Percentiles rank a stretch among this genome's conserved stretches.
These are phyloP conservation scores for Octopus bimaculoides DNA, from an alignment of 1,140 invertebrate genomes.

Conservation along the genomic window DNA sequence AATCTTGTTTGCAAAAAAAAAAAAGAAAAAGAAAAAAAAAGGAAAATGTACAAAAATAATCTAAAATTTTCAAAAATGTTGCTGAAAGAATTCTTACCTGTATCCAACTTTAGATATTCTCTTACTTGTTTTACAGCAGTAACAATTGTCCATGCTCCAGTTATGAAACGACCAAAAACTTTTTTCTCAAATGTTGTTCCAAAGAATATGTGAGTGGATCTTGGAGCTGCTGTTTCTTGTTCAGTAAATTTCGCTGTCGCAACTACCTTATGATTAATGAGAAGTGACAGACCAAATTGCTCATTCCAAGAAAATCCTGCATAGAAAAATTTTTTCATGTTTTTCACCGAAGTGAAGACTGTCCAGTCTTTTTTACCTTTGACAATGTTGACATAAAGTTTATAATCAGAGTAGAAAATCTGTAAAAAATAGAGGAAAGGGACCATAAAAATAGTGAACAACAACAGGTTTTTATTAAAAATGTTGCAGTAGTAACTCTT, in stretches of 20 bases:
- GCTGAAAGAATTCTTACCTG: not conserved
- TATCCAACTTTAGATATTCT: not conserved
- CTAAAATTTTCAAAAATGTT: too few relatives aligned
- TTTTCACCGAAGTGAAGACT: conserved; percentile 21
- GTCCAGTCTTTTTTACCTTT: conserved; percentile 38
- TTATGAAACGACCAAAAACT: not conserved
- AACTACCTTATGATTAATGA: conserved; percentile 4
- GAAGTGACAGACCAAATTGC: conserved; percentile 29
- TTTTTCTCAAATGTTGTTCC: conserved; percentile 9
- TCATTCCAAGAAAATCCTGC: conserved; percentile 38
- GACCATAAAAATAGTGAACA: too few relatives aligned
- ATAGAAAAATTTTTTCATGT: conserved; percentile 23
- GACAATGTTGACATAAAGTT: conserved; percentile 33
- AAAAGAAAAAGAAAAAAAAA: too few relatives aligned
- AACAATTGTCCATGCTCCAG: not conserved
- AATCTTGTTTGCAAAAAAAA: too few relatives aligned
- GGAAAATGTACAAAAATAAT: too few relatives aligned
- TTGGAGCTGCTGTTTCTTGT: not conserved
- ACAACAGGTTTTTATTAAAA: too few relatives aligned
- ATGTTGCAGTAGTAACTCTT: too few relatives aligned
- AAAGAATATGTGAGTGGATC: not conserved
- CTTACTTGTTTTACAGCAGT: not conserved
- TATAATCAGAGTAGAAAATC: not conserved
- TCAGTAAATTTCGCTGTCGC: conserved; percentile 11
- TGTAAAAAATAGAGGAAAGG: too few relatives aligned